phyloP scores from a whole-genome alignment of 2,113 vertebrate species.

The Buteo buteo region DNA sequence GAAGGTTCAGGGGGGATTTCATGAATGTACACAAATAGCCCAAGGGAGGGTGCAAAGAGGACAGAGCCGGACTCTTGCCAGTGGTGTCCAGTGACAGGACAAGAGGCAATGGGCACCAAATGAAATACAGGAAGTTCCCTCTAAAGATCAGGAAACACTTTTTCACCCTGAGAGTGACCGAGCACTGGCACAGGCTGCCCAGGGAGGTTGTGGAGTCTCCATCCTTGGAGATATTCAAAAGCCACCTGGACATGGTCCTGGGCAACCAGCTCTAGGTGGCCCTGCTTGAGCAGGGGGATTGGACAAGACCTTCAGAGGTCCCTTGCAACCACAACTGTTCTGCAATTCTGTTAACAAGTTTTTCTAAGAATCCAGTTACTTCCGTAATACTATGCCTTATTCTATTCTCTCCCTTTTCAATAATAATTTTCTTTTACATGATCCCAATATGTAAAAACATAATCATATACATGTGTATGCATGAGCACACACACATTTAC shows the following conservation, averaged over 20 bases:
- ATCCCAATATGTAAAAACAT: not conserved
- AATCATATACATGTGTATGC: not conserved
- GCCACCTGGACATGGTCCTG: not conserved
- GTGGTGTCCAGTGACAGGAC: too few species aligned
- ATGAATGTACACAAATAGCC: too few species aligned
- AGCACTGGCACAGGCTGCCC: too few species aligned
- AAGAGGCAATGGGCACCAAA: too few species aligned
- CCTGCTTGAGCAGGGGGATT: not conserved
- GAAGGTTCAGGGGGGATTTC: too few species aligned
- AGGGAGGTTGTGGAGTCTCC: too few species aligned
- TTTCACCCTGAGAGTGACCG: too few species aligned
- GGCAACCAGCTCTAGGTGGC: not conserved
- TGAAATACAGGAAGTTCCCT: too few species aligned
- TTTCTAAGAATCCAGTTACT: not conserved
- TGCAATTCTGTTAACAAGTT: not conserved
- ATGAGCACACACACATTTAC: not conserved
- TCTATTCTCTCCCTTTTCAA: not conserved
- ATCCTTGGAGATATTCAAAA: not conserved
- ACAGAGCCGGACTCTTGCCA: too few species aligned
- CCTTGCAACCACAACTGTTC: not conserved
- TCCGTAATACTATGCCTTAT: not conserved
- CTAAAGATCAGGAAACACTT: too few species aligned
- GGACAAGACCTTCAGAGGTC: not conserved
- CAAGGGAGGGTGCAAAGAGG: too few species aligned
- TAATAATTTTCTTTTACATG: not conserved